Conservation (phyloP, 1,140 invertebrate genomes). For the Bombus confusus region DNA sequence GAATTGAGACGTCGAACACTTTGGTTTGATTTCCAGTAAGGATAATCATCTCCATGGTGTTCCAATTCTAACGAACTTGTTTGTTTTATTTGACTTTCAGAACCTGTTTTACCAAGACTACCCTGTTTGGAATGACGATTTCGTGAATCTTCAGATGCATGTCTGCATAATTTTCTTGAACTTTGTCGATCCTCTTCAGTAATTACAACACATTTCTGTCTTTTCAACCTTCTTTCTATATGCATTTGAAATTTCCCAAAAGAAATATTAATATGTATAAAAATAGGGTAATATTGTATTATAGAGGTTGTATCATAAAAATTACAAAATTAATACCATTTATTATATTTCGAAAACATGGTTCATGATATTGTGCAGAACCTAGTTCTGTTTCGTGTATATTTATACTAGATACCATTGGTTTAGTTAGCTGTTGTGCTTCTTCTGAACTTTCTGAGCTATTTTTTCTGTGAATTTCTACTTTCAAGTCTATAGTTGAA, state of each 20-base stretch:
- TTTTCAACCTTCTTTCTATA: conserved; percentile 70
- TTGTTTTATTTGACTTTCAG: conserved; percentile 81
- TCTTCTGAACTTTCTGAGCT: conserved; percentile 92
- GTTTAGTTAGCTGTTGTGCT: conserved; percentile 76
- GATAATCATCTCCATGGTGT: conserved; percentile 75
- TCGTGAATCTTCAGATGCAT: conserved; percentile 78
- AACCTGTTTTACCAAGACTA: conserved; percentile 78
- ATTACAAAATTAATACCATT: conserved; percentile 67
- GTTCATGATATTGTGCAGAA: conserved; percentile 71
- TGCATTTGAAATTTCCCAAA: conserved; percentile 20
- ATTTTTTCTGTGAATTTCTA: conserved; percentile 95
- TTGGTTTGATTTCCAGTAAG: conserved; percentile 79
- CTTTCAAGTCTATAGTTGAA: conserved; percentile 90
- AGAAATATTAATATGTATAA: conserved; percentile 30
- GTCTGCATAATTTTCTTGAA: conserved; percentile 73
- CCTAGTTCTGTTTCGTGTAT: conserved; percentile 75
- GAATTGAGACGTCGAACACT: conserved; percentile 75
- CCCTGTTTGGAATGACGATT: conserved; percentile 77
- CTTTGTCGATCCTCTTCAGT: conserved; percentile 72
- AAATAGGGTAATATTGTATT: neutral
- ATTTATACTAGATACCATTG: conserved; percentile 72
- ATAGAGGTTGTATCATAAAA: neutral
- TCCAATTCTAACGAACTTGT: conserved; percentile 80
- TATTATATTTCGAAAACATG: conserved; percentile 68
- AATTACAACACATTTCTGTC: conserved; percentile 72